Conservation (phyloP, 1,140 invertebrate genomes). For the Papilio xuthus region DNA sequence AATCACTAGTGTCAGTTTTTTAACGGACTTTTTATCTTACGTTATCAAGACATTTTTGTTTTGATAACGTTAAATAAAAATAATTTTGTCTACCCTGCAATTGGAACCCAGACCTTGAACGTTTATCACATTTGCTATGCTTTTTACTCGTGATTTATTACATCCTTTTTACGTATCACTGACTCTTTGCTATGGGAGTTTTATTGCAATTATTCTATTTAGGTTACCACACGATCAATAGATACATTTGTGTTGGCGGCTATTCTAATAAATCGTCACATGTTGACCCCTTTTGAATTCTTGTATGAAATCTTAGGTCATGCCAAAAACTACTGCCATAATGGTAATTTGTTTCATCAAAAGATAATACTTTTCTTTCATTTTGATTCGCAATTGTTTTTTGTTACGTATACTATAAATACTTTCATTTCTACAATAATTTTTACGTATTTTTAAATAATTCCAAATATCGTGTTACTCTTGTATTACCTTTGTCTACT, state of each 20-base stretch:
- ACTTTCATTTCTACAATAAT: no score
- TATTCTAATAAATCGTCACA: background rate
- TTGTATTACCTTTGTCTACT: background rate
- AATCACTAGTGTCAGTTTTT: background rate
- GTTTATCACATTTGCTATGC: background rate
- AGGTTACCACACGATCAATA: slow-evolving; percentile 4
- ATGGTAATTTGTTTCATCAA: background rate
- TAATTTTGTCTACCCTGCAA: background rate
- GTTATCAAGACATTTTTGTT: no score
- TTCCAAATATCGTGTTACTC: no score
- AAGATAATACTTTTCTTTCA: background rate
- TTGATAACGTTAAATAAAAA: background rate
- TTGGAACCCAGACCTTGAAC: background rate
- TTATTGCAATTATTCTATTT: slow-evolving; percentile 16
- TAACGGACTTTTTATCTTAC: no score
- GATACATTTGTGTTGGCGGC: background rate
- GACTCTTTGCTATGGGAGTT: background rate
- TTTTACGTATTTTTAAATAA: background rate
- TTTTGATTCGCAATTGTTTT: background rate
- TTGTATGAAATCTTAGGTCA: slow-evolving; percentile 3
- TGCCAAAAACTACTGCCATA: background rate
- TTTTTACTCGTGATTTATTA: slow-evolving; percentile 7
- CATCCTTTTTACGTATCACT: background rate
- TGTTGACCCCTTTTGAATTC: background rate
- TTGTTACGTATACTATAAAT: background rate